Conservation (phyloP, 2,888 invertebrate genomes). For the Eumacrocentrus americanus region DNA sequence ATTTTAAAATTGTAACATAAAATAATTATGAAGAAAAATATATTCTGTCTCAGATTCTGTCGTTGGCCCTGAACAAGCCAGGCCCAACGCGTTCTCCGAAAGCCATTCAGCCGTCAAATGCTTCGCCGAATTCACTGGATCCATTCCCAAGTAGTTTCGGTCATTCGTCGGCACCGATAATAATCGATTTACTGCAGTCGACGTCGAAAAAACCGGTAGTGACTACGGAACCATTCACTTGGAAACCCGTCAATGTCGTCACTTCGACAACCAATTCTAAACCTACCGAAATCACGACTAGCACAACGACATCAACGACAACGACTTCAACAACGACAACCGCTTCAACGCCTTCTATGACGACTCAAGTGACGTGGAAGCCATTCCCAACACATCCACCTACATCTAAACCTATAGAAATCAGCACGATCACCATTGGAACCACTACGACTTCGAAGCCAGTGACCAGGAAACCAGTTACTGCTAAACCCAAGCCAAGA, state of each 20-base stretch:
- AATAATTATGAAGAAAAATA: neutral
- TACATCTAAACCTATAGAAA: conserved; percentile 28
- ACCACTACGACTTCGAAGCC: conserved; percentile 25
- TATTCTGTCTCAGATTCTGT: conserved; percentile 48
- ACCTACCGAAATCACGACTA: conserved; percentile 27
- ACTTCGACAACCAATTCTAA: conserved; percentile 34
- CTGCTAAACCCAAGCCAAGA: conserved; percentile 42
- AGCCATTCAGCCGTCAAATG: conserved; percentile 47
- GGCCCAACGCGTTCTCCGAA: conserved; percentile 56
- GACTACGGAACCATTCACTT: conserved; percentile 35
- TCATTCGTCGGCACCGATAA: conserved; percentile 44
- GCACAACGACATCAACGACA: conserved; percentile 26
- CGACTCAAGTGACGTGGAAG: conserved; percentile 23
- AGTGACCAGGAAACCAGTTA: conserved; percentile 41
- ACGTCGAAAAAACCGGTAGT: conserved; percentile 36
- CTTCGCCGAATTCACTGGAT: conserved; percentile 44
- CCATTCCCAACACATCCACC: conserved; percentile 27
- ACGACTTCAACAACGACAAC: conserved; percentile 29
- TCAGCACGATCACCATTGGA: conserved; percentile 34
- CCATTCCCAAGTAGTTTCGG: conserved; percentile 22
- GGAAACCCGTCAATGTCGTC: conserved; percentile 42
- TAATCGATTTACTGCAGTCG: conserved; percentile 49
- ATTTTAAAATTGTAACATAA: neutral
- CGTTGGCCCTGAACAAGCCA: conserved; percentile 49
- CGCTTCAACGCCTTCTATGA: conserved; percentile 33